These are phyloP conservation scores for Mylabris sibirica DNA, from an alignment of 2,888 invertebrate genomes.

Conservation along the genomic window DNA sequence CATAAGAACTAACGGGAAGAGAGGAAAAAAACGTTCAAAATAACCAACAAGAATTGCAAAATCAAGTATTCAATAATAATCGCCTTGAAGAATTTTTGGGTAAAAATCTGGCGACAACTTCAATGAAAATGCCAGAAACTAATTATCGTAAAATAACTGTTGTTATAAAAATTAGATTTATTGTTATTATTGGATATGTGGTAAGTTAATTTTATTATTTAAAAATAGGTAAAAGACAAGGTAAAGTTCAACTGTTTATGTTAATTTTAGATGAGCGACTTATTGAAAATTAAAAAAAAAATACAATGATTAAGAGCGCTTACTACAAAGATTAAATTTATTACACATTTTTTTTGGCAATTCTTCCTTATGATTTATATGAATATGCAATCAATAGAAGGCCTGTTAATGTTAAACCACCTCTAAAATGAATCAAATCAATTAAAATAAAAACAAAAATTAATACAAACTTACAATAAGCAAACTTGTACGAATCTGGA, in stretches of 20 bases:
- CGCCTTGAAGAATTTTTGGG: background rate
- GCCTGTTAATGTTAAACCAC: conserved; percentile 41
- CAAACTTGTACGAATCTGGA: conserved; percentile 46
- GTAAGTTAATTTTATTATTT: too few relatives aligned
- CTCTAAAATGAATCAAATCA: conserved; percentile 38
- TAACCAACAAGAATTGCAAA: too few relatives aligned
- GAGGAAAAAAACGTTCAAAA: too few relatives aligned
- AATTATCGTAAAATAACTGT: background rate
- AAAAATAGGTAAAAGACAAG: too few relatives aligned
- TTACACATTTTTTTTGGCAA: background rate
- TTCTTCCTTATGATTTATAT: background rate
- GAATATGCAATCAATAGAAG: background rate
- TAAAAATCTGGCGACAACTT: background rate
- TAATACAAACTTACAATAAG: conserved; percentile 49
- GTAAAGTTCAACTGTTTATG: background rate
- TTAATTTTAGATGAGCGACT: background rate
- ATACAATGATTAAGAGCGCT: conserved; percentile 9
- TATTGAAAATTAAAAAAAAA: background rate
- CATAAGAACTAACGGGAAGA: too few relatives aligned
- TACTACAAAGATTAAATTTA: conserved; percentile 23
- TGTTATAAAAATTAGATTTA: background rate
- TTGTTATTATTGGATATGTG: too few relatives aligned
- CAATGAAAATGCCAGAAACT: background rate
- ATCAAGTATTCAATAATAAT: background rate
- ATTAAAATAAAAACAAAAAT: conserved; percentile 6